Percentiles rank a stretch among this genome's conserved stretches.
Conservation (phyloP, 2,888 invertebrate genomes). For the Leucania comma region DNA sequence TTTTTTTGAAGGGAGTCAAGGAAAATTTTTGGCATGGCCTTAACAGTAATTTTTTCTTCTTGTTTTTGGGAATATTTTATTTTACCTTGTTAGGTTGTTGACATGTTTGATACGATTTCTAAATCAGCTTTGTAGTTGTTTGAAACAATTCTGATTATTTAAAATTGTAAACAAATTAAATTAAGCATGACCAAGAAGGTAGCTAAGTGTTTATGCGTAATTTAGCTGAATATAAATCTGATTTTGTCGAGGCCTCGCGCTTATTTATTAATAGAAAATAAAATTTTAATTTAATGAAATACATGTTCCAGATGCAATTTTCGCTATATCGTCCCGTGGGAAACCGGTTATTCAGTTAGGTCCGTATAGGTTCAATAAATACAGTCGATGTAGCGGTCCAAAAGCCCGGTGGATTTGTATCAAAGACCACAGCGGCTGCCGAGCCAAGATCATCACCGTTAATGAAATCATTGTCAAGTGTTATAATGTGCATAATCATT, state of each 20-base stretch:
- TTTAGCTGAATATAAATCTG: neutral
- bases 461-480: slow-evolving; percentile 43
- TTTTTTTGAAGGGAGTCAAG: too few species aligned
- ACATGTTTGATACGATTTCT: too few species aligned
- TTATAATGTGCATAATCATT: slow-evolving; percentile 51
- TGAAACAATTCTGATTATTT: neutral
- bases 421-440: slow-evolving; percentile 66
- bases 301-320: slow-evolving; percentile 62
- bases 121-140: neutral
- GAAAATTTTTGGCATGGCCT: too few species aligned
- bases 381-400: slow-evolving; percentile 58
- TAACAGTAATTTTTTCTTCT: too few species aligned
- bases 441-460: slow-evolving; percentile 67
- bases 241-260: neutral
- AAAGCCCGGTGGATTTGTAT: slow-evolving; percentile 64
- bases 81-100: neutral
- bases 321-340: slow-evolving; percentile 66
- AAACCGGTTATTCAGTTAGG: slow-evolving; percentile 71
- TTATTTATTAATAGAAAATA: neutral
- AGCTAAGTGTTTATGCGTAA: neutral
- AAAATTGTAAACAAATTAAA: neutral
- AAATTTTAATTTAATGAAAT: neutral
- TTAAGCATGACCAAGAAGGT: neutral
- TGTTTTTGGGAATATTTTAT: neutral
- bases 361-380: slow-evolving; percentile 68